Base-by-base conservation (phyloP, 2,888 invertebrate genomes). In the Eurytoma californica region DNA sequence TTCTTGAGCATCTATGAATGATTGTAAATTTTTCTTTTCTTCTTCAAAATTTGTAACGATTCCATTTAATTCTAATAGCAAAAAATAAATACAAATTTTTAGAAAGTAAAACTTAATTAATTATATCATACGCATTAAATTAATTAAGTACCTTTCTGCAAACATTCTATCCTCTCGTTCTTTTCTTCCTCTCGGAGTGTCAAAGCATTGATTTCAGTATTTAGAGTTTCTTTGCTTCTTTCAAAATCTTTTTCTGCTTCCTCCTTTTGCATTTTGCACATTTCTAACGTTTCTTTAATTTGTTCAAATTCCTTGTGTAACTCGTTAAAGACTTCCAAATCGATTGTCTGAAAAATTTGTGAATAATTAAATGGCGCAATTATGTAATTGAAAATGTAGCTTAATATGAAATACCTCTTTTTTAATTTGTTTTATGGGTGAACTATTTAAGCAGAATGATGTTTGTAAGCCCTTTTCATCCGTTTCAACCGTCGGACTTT, bases 391-490 rank as follows among this genome's bases (percentile, higher is more conserved):
- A 39, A 61, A 68, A 24, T 55, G 14, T 55, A 58, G 0, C 39
- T 39, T n/a, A 53, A 55, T 4, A 39, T 13, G 20, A 30, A 12
- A 55, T 68, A 73, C 66, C 73, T 73, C 68, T 20, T 20, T 9
- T 60, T 49, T 51, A 12, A n/a, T 24, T 24, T 61, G 69, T 3
- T 24, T 7, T 16, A 82, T 49, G 18, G 24, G 13, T 55, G 63
- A 68, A 9, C 84, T 69, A 55, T 82, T 20, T 2, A 83, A 70
- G 65, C 39, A 49, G 0, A 82, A 20, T 7, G 77, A 66, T 3
- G 85, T 85, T 69, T 86, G 84, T 13, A 83, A 69, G 9, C 77
- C 79, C 72, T 83, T 83, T 49, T 86, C 82, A 9, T 82, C 14
- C 55, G 72, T 74, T 39, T 63, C 49, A 67, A 51, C 28, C 12